Evolutionary conservation across 30 jellyfish, hydroid and myxozoan species (phyloP).

Genomic region (Mastigias papua): DNA sequence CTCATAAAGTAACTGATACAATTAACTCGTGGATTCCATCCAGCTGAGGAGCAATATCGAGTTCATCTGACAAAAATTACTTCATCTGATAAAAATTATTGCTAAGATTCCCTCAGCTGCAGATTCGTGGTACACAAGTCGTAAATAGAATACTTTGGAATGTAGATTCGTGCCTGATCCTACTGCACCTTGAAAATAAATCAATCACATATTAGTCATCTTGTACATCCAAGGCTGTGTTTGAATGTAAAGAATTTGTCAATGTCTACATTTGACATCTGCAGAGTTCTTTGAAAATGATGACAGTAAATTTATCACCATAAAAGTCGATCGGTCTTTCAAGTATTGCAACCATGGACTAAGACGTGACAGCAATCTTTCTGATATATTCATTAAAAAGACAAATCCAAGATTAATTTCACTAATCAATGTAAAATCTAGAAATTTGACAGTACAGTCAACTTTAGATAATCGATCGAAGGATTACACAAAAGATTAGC

Average conservation of each 20-base stretch:
- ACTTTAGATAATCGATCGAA: conserved; percentile 2
- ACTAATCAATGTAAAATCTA: conserved; percentile 19
- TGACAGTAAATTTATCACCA: neutral
- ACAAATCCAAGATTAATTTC: conserved; percentile 15
- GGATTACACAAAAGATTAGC: conserved; percentile 15
- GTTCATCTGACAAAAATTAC: too few species aligned
- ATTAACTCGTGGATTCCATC: too few species aligned
- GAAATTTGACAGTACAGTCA: conserved; percentile 23
- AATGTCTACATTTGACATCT: neutral
- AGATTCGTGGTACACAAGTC: neutral
- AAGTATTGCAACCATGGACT: neutral
- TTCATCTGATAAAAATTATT: too few species aligned
- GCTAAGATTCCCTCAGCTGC: neutral
- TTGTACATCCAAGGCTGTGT: neutral
- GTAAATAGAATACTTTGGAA: too few species aligned
- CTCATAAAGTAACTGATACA: too few species aligned
- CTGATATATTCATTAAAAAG: conserved; percentile 29
- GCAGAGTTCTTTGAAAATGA: neutral
- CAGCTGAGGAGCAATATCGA: too few species aligned
- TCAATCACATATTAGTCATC: neutral
- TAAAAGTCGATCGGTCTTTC: neutral
- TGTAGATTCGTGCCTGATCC: neutral
- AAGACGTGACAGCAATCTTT: conserved; percentile 14
- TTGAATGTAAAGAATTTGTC: neutral
- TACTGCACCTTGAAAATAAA: neutral